phyloP scores from a whole-genome alignment of 2,113 vertebrate species.

The Alligator sinensis region DNA sequence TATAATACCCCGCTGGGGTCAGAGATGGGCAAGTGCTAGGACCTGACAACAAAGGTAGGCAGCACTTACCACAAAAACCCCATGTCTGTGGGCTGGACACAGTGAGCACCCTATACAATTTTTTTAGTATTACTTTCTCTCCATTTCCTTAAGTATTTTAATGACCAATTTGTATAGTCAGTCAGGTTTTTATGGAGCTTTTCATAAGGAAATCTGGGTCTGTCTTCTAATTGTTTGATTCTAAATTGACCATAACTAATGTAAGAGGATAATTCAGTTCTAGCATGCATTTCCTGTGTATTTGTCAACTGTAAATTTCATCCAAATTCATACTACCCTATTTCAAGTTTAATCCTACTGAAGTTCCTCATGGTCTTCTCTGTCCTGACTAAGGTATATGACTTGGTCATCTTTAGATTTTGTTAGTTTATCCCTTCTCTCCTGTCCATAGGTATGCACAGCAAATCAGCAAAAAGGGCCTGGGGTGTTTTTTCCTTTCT shows the following conservation, averaged over 20 bases:
- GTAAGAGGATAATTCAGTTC: not conserved
- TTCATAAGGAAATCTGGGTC: not conserved
- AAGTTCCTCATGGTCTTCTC: not conserved
- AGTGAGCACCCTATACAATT: too few species aligned
- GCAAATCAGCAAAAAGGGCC: not conserved
- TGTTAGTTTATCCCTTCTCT: not conserved
- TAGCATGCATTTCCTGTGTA: not conserved
- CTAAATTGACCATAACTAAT: too few species aligned
- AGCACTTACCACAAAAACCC: too few species aligned
- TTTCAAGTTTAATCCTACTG: not conserved
- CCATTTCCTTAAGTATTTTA: not conserved
- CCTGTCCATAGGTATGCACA: not conserved
- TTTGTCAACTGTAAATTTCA: not conserved
- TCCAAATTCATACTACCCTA: not conserved
- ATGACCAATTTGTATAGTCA: too few species aligned
- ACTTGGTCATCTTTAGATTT: not conserved
- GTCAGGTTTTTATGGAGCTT: not conserved
- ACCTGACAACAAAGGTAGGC: too few species aligned
- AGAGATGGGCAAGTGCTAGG: too few species aligned
- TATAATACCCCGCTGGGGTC: too few species aligned
- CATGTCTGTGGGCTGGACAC: too few species aligned
- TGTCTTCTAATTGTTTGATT: not conserved
- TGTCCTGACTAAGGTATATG: too few species aligned
- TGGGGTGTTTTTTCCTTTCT: not conserved
- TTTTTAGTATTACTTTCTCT: not conserved